Conservation (phyloP, 1,140 invertebrate genomes). For the Limonius californicus region DNA sequence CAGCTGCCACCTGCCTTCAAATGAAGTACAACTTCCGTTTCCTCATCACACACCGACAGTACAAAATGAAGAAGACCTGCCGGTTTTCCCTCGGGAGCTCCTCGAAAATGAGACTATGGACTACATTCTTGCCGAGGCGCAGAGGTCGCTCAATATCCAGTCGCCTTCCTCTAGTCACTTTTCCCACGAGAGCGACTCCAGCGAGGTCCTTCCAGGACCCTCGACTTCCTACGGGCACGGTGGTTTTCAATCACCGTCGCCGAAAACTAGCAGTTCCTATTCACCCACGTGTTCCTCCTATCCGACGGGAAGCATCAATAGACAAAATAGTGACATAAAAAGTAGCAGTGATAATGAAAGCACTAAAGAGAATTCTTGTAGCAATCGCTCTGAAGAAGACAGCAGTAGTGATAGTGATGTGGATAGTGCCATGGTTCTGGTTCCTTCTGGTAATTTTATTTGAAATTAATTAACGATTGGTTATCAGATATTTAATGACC, state of each 20-base stretch:
- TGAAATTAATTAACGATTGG: no score
- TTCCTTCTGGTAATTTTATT: constrained; percentile 38
- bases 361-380: not conserved
- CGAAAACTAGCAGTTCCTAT: constrained; percentile 3
- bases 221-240: not conserved
- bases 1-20: not conserved
- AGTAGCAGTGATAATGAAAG: constrained; percentile 8
- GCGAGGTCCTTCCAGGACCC: not conserved
- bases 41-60: not conserved
- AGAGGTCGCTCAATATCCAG: constrained; percentile 24
- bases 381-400: constrained; percentile 2
- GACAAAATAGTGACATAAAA: not conserved
- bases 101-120: constrained; percentile 26
- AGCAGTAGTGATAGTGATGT: constrained; percentile 32
- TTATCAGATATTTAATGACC: no score
- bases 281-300: constrained; percentile 1
- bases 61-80: constrained; percentile 18
- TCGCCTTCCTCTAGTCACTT: constrained; percentile 27
- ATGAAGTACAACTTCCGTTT: not conserved
- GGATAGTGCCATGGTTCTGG: constrained; percentile 38
- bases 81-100: constrained; percentile 14
- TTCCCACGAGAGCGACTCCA: constrained; percentile 15
- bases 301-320: not conserved
- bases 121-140: constrained; percentile 25
- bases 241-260: not conserved